Percentiles rank a stretch among this genome's conserved stretches.
These are phyloP conservation scores for Labeo rohita DNA, from an alignment of 2,113 vertebrate genomes.

Conservation along the genomic window DNA sequence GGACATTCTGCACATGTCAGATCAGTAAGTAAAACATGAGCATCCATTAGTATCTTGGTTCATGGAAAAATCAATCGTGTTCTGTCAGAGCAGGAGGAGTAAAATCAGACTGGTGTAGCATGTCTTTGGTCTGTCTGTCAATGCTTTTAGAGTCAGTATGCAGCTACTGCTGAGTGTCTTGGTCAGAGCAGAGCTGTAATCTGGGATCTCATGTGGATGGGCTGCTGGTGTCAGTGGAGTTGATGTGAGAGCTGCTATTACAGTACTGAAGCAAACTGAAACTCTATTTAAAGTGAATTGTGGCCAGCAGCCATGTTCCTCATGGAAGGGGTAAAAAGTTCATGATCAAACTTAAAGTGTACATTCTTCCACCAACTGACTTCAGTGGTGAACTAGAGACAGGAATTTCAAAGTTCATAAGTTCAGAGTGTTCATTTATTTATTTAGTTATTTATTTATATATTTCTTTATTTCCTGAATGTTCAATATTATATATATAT, in stretches of 20 bases:
- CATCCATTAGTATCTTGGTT: background rate
- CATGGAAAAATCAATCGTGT: conserved; percentile 4
- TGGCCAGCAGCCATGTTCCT: background rate
- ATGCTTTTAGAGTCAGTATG: conserved; percentile 8
- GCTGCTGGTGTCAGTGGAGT: background rate
- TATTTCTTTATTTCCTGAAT: background rate
- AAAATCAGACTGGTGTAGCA: background rate
- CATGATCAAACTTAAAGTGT: background rate
- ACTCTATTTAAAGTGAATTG: conserved; percentile 7
- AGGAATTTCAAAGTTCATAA: background rate
- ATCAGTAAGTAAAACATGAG: background rate
- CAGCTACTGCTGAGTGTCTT: background rate
- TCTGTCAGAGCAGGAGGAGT: background rate
- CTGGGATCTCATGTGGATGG: conserved; percentile 7
- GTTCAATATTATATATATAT: background rate
- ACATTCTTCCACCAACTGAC: background rate
- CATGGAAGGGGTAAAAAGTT: conserved; percentile 21
- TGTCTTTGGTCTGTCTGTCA: conserved; percentile 9
- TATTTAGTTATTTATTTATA: too few relatives aligned
- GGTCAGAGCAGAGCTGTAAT: background rate
- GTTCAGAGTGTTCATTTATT: background rate
- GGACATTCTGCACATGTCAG: background rate
- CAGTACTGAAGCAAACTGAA: conserved; percentile 8
- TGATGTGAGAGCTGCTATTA: conserved; percentile 44
- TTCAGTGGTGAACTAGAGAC: conserved; percentile 15